These are phyloP conservation scores for Palythoa heliodiscus DNA, from an alignment of 92 coral and sea anemone genomes.

Conservation along the genomic window DNA sequence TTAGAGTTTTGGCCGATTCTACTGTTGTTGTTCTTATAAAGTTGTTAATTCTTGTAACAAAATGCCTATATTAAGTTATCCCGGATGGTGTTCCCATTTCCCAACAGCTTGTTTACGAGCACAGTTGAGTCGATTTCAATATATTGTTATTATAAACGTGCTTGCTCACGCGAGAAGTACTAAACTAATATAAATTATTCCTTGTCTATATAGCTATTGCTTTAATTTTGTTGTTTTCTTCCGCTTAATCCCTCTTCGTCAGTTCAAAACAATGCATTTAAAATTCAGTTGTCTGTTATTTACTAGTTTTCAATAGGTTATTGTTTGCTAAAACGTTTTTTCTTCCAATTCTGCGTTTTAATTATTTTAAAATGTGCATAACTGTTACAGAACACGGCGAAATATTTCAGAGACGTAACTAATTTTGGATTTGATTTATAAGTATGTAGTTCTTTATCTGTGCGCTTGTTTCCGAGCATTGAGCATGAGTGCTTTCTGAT, in stretches of 20 bases:
- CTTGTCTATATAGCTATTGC: no score
- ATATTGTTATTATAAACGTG: no score
- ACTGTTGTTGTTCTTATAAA: no score
- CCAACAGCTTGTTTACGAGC: no score
- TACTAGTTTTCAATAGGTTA: constrained; percentile 3
- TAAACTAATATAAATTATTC: no score
- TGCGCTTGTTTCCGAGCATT: neutral
- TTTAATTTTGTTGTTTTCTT: neutral
- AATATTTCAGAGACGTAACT: neutral
- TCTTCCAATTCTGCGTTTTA: constrained; percentile 16
- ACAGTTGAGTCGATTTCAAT: no score
- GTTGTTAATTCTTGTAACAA: no score
- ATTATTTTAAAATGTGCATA: neutral
- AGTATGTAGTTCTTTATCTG: neutral
- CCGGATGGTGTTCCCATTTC: no score
- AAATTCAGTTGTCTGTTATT: constrained; percentile 3
- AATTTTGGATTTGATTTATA: neutral
- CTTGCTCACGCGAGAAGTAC: no score
- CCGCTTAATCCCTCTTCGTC: neutral
- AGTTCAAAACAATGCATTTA: constrained; percentile 10
- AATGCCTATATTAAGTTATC: no score
- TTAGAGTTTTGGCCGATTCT: no score
- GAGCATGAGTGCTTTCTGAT: neutral
- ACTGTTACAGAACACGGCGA: neutral
- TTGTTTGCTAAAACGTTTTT: neutral